These are phyloP conservation scores for Orgyia antiqua DNA, from an alignment of 2,888 invertebrate species.

Conservation along the genomic window DNA sequence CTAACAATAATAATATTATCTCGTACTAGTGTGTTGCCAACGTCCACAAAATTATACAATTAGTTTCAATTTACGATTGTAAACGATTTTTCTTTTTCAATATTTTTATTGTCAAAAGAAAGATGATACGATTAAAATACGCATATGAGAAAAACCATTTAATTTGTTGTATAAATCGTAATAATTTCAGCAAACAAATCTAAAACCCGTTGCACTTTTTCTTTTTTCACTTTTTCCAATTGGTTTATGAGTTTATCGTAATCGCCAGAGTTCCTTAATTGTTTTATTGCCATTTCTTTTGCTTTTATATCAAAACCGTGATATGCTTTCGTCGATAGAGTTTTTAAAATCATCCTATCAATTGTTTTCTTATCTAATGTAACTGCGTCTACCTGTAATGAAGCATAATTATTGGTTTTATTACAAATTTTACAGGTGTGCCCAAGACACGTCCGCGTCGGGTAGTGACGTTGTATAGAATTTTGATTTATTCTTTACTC, in stretches of 20 bases:
- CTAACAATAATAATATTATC: no score
- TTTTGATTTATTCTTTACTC: background rate
- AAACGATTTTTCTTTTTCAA: no score
- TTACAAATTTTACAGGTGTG: background rate
- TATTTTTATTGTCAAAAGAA: no score
- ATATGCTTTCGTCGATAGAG: conserved; percentile 60
- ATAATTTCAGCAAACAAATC: conserved; percentile 51
- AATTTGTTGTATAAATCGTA: conserved; percentile 38
- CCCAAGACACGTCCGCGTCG: no score
- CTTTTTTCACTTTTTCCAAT: conserved; percentile 45
- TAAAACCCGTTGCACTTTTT: conserved; percentile 45
- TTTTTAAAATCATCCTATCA: conserved; percentile 58
- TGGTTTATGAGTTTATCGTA: conserved; percentile 48
- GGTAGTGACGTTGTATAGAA: background rate
- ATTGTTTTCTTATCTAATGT: conserved; percentile 45
- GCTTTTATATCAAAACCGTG: conserved; percentile 38
- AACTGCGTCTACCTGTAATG: conserved; percentile 36
- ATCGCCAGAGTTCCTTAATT: conserved; percentile 41
- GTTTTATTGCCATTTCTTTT: conserved; percentile 52
- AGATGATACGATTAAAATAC: no score
- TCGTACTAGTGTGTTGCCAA: no score
- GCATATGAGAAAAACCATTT: no score
- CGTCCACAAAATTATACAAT: no score
- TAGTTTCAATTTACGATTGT: no score
- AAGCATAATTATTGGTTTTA: conserved; percentile 3